These are phyloP conservation scores for Scolopax bukidnonensis DNA, from an alignment of 2,797 vertebrate species.

Conservation along the genomic window DNA sequence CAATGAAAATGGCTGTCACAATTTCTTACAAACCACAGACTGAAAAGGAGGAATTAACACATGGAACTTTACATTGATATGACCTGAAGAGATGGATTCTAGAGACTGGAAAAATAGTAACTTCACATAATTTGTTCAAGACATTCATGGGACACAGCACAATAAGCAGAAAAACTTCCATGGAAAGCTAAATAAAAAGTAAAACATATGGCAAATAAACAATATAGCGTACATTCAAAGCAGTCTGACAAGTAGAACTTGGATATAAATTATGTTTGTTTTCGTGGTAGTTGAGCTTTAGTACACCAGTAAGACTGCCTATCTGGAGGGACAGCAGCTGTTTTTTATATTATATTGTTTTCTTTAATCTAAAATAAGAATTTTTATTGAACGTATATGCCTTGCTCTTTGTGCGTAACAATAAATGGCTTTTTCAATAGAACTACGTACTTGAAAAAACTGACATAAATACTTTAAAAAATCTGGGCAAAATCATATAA, in stretches of 20 bases:
- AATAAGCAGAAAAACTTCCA: not conserved
- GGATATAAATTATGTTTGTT: not conserved
- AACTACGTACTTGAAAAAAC: not conserved
- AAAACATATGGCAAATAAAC: not conserved
- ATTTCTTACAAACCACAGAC: not conserved
- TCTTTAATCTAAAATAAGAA: constrained; percentile 46
- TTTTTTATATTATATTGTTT: not conserved
- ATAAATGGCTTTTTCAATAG: constrained; percentile 29
- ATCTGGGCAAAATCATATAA: not conserved
- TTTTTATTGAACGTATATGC: constrained; percentile 36
- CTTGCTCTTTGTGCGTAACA: constrained; percentile 26
- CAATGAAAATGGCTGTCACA: not conserved
- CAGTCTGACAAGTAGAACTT: not conserved
- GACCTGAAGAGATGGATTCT: not conserved
- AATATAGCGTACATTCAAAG: not conserved
- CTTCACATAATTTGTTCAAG: not conserved
- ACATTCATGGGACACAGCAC: not conserved
- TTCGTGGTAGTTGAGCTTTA: not conserved
- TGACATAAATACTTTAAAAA: not conserved
- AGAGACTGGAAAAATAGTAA: not conserved
- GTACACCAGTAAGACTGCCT: not conserved
- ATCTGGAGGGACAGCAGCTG: constrained; percentile 5
- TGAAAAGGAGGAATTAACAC: not conserved
- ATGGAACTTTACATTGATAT: not conserved
- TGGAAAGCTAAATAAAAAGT: not conserved